Conservation (phyloP, 2,797 vertebrate species). For the Chaunax sp. region DNA sequence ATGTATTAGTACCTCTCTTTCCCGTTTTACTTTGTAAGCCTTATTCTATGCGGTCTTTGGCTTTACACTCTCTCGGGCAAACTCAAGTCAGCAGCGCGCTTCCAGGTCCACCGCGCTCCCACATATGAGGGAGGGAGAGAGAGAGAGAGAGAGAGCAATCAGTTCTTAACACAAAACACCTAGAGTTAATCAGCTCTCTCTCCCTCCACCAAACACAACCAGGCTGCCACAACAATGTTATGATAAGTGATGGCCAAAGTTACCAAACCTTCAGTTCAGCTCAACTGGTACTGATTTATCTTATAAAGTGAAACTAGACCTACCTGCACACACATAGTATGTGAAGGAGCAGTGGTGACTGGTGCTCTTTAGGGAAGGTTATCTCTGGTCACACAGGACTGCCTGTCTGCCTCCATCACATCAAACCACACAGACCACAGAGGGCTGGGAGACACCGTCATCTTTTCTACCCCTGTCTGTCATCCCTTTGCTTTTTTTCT, state of each 20-base stretch:
- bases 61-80: too few relatives aligned
- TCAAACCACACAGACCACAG: slow-evolving; percentile 61
- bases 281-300: not conserved
- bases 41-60: too few relatives aligned
- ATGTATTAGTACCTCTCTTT: too few relatives aligned
- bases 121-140: too few relatives aligned
- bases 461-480: slow-evolving; percentile 39
- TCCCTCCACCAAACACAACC: too few relatives aligned
- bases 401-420: slow-evolving; percentile 70
- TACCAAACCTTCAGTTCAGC: not conserved
- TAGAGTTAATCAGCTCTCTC: too few relatives aligned
- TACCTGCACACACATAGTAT: slow-evolving; percentile 7
- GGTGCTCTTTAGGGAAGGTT: slow-evolving; percentile 72
- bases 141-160: too few relatives aligned
- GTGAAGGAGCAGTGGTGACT: slow-evolving; percentile 36
- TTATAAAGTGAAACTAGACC: not conserved
- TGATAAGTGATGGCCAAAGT: not conserved
- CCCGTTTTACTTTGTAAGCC: too few relatives aligned
- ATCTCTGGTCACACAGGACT: slow-evolving; percentile 63
- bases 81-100: too few relatives aligned
- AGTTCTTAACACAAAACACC: too few relatives aligned
- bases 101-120: too few relatives aligned
- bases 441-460: slow-evolving; percentile 36
- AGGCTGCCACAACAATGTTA: too few relatives aligned
- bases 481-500: slow-evolving; percentile 43